Evolutionary conservation across 2,797 vertebrate species (phyloP).

Genomic region (Melanotaenia boesemani): DNA sequence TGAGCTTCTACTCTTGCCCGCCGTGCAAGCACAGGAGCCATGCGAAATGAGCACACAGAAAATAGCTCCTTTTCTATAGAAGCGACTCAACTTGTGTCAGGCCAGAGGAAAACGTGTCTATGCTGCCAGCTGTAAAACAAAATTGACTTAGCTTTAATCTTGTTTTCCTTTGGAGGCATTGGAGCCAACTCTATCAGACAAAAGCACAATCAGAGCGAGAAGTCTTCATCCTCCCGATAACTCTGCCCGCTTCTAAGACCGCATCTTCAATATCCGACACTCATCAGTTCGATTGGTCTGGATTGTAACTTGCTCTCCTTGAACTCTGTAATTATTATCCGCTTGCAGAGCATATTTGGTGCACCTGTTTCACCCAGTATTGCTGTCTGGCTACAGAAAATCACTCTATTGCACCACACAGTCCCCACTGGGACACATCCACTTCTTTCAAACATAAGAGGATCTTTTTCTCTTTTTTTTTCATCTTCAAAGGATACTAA

Average conservation of each 20-base stretch:
- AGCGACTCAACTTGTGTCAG: conserved; percentile 29
- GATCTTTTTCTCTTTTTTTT: conserved; percentile 32
- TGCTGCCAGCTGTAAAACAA: conserved; percentile 24
- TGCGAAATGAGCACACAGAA: conserved; percentile 7
- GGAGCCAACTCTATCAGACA: conserved; percentile 47
- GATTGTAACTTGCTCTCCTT: conserved; percentile 34
- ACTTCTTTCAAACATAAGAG: conserved; percentile 48
- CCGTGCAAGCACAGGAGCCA: conserved; percentile 40
- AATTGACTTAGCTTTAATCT: conserved; percentile 42
- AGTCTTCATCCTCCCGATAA: conserved; percentile 39
- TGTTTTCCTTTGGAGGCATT: conserved; percentile 50
- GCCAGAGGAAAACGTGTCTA: conserved; percentile 9
- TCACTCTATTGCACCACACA: conserved; percentile 19
- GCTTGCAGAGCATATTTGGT: conserved; percentile 37
- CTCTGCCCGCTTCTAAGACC: conserved; percentile 27
- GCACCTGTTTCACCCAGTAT: conserved; percentile 51
- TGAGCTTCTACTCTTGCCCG: conserved; percentile 22
- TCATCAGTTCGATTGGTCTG: conserved; percentile 41
- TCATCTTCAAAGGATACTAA: conserved; percentile 68
- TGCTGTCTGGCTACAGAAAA: conserved; percentile 53
- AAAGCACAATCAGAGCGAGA: conserved; percentile 29
- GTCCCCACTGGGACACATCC: conserved; percentile 45
- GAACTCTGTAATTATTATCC: conserved; percentile 43
- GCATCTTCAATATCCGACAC: conserved; percentile 53
- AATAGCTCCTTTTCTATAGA: conserved; percentile 33